Evolutionary conservation across 2,113 vertebrate species (phyloP), one percentile per base, ranked within the genome.

Genomic region (Tragulus kanchil): DNA sequence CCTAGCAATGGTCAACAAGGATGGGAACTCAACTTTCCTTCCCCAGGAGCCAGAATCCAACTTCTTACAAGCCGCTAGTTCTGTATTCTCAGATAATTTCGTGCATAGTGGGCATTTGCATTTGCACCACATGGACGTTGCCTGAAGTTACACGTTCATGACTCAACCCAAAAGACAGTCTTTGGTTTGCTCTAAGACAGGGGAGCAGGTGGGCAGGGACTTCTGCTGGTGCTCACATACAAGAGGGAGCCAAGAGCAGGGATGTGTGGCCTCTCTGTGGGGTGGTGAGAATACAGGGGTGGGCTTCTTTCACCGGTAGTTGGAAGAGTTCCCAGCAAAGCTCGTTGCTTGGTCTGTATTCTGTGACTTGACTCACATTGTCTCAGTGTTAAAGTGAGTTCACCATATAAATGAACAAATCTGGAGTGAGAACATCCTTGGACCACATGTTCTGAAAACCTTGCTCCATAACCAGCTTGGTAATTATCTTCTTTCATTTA

Each of bases 1-100:
- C 90, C 81, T 95, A 94, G 95, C 87, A 95, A 90, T 31, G 31
- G 45, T 45, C 89, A 78, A 85, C 13, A 77, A 21, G 7, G 61
- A 78, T 31, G 12, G 78, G 36, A 52, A 73, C 42, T 86, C 56
- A 58, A 17, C n/a, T 79, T 48, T 19, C 17, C 81, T 75, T 83
- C 21, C 81, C 11, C 69, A 90, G 52, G 42, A 69, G 26, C 48
- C 31, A n/a, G 58, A 94, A 77, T 64, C 12, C 17, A 89, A 78
- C 45, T 79, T 73, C 62, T 95, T 48, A 93, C 7, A 65, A 89
- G 36, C 64, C 83, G 59, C 52, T 85, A 58, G 31, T 71, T 4
- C 42, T 77, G 4, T 9, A 26, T 64, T 90, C 62, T 79, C 14
- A 25, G 92, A 89, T 42, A 79, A 61, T 17, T 89, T 23, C 45